Percentiles rank a stretch among this genome's conserved stretches.
These are phyloP conservation scores for Acleris emargana DNA, from an alignment of 2,888 invertebrate genomes.

Conservation along the genomic window DNA sequence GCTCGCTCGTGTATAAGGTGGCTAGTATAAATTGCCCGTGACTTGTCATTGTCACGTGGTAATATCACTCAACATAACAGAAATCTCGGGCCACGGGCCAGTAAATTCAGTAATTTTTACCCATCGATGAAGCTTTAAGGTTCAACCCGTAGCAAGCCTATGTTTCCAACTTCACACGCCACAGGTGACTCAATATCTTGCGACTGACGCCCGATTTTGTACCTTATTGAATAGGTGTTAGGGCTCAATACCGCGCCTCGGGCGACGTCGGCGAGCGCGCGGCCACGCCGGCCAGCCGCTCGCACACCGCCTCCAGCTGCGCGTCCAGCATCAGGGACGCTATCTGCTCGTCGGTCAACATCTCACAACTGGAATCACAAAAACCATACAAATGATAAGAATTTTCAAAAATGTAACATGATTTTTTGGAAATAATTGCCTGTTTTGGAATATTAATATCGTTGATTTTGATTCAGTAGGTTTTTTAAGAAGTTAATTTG, in stretches of 20 bases:
- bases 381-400: not conserved
- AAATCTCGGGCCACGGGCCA: no score
- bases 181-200: not conserved
- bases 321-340: constrained; percentile 89
- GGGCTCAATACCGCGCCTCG: constrained; percentile 49
- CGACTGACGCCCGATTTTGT: not conserved
- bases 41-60: no score
- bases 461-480: no score
- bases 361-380: constrained; percentile 85
- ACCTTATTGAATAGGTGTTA: not conserved
- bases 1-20: no score
- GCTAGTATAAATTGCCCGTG: no score
- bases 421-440: no score
- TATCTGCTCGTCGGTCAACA: constrained; percentile 90
- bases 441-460: no score
- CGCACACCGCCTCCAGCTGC: constrained; percentile 87
- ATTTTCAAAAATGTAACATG: no score
- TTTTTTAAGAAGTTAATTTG: no score
- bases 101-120: no score
- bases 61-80: no score
- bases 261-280: constrained; percentile 51
- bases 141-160: not conserved
- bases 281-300: constrained; percentile 83
- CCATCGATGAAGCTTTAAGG: no score
- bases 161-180: not conserved